These are phyloP conservation scores for Yponomeuta evonymella DNA, from an alignment of 2,888 invertebrate species.

Conservation along the genomic window DNA sequence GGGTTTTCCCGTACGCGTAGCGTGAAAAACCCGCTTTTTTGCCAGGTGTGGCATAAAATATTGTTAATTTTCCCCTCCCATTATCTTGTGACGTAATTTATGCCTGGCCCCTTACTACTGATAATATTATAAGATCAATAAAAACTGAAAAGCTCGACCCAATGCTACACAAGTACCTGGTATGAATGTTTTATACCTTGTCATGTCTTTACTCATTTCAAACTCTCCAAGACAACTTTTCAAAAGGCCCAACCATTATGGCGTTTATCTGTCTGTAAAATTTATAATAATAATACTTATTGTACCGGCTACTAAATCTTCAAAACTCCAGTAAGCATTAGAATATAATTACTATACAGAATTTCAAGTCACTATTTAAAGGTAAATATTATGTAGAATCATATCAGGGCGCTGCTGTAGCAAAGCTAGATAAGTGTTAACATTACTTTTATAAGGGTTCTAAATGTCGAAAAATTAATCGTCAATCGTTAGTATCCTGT, in stretches of 20 bases:
- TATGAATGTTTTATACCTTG: conserved; percentile 9
- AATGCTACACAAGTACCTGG: conserved; percentile 17
- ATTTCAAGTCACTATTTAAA: conserved; percentile 28
- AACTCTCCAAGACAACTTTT: background rate
- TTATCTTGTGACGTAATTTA: background rate
- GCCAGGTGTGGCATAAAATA: no score
- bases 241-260: background rate
- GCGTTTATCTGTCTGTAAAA: background rate
- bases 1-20: no score
- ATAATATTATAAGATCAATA: conserved; percentile 1
- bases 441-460: conserved; percentile 70
- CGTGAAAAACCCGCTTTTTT: no score
- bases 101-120: background rate
- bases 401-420: conserved; percentile 65
- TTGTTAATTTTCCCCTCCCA: no score
- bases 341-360: background rate
- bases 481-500: conserved; percentile 74
- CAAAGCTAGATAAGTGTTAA: conserved; percentile 67
- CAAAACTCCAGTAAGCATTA: background rate
- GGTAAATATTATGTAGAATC: conserved; percentile 52
- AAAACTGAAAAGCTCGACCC: conserved; percentile 10
- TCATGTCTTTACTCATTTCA: background rate
- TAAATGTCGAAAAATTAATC: conserved; percentile 57
- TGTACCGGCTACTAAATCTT: background rate
- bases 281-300: background rate